Evolutionary conservation across 2,888 invertebrate species (phyloP).

Genomic region (Dusona sp.): DNA sequence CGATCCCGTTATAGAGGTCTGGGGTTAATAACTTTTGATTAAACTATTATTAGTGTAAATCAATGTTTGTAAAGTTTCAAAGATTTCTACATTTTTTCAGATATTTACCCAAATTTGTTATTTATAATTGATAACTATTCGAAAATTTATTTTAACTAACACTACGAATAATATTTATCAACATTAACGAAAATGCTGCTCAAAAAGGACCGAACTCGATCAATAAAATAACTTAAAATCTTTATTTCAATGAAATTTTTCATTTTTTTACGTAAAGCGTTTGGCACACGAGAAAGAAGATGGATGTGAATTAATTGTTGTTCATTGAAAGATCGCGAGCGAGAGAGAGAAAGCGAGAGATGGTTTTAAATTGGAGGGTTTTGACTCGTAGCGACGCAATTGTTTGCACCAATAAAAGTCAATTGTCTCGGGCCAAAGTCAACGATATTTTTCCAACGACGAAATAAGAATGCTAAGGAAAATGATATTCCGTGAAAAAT

Average conservation of each 20-base stretch:
- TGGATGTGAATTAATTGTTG: conserved; percentile 27
- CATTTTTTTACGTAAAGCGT: conserved; percentile 12
- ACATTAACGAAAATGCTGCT: neutral
- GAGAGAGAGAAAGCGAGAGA: neutral
- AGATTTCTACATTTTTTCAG: too few species aligned
- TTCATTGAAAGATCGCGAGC: conserved; percentile 17
- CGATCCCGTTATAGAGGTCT: too few species aligned
- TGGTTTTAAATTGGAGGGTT: conserved; percentile 36
- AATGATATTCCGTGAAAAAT: neutral
- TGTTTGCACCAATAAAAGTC: conserved; percentile 32
- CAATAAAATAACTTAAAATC: neutral
- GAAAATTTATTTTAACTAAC: too few species aligned
- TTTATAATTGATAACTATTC: too few species aligned
- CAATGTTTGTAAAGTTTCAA: too few species aligned
- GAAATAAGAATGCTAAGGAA: neutral
- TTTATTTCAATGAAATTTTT: neutral
- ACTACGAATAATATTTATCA: neutral
- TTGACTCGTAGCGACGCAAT: conserved; percentile 32
- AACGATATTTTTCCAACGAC: neutral
- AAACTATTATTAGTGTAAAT: too few species aligned
- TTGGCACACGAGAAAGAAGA: neutral
- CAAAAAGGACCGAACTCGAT: neutral
- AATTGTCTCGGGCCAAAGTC: conserved; percentile 9
- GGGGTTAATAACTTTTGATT: too few species aligned
- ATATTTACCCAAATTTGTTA: too few species aligned